Conservation (phyloP, 2,113 vertebrate genomes). For the Chitala chitala region DNA sequence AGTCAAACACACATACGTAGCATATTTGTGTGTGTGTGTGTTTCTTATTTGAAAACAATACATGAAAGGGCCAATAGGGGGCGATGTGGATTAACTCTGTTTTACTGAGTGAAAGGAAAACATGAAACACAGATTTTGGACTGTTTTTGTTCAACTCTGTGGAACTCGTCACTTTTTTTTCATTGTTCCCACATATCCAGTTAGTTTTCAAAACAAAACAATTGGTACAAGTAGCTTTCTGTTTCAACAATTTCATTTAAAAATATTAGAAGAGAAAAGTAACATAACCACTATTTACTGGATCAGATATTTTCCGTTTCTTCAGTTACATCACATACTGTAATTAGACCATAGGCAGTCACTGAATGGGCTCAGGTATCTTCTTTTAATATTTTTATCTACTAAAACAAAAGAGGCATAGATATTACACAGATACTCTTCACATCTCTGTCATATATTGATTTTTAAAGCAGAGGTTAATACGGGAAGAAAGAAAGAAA, state of each 20-base stretch:
- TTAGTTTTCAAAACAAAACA: background rate
- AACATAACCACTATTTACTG: background rate
- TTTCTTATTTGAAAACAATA: slow-evolving; percentile 15
- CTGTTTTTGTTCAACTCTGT: slow-evolving; percentile 18
- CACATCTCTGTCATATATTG: no score
- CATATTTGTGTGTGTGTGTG: slow-evolving; percentile 3
- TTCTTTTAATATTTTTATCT: background rate
- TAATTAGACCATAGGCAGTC: background rate
- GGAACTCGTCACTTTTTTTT: slow-evolving; percentile 7
- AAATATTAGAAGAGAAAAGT: background rate
- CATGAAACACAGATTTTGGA: slow-evolving; percentile 18
- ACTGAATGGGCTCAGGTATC: background rate
- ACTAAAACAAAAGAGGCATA: background rate
- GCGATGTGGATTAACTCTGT: slow-evolving; percentile 71
- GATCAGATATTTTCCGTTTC: background rate
- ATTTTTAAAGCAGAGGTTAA: no score
- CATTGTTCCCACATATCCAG: background rate
- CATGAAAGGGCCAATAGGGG: slow-evolving; percentile 68
- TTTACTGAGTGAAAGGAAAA: slow-evolving; percentile 13
- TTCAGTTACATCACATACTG: background rate
- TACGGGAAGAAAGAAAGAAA: no score
- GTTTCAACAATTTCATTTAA: background rate
- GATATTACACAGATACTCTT: no score
- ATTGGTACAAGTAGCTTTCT: background rate
- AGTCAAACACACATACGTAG: no score